Evolutionary conservation across 2,797 vertebrate species (phyloP).

Genomic region (Alectoris magna): DNA sequence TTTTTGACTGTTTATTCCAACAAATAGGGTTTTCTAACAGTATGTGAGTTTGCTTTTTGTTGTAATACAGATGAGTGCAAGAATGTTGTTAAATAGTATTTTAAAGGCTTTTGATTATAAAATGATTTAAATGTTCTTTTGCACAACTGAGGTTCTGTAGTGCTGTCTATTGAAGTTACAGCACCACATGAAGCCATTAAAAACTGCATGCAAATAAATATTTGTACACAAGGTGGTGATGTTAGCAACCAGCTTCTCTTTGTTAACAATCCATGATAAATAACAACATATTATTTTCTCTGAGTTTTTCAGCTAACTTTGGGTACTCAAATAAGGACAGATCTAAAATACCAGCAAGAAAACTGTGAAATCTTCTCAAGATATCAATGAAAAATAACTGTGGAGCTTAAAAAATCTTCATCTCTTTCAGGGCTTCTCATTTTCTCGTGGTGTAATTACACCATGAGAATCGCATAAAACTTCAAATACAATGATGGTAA

Average conservation of each 20-base stretch:
- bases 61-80: not conserved
- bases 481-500: slow-evolving; percentile 52
- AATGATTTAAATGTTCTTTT: slow-evolving; percentile 31
- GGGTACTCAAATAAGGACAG: not conserved
- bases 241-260: slow-evolving; percentile 78
- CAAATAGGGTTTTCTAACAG: not conserved
- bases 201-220: slow-evolving; percentile 81
- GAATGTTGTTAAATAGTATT: slow-evolving; percentile 20
- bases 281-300: slow-evolving; percentile 64
- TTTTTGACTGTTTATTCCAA: not conserved
- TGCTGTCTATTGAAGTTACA: slow-evolving; percentile 39
- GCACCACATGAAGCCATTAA: slow-evolving; percentile 48
- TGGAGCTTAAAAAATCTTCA: not conserved
- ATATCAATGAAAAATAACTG: not conserved
- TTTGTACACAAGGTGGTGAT: slow-evolving; percentile 90
- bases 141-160: not conserved
- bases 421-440: slow-evolving; percentile 44
- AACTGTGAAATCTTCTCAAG: not conserved
- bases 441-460: slow-evolving; percentile 41
- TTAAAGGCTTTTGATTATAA: slow-evolving; percentile 24
- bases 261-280: slow-evolving; percentile 61
- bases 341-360: not conserved
- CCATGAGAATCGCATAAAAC: slow-evolving; percentile 21
- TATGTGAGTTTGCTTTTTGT: not conserved
- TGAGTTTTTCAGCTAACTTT: slow-evolving; percentile 32